These are phyloP conservation scores for Apis dorsata DNA, from an alignment of 1,140 invertebrate genomes.

Conservation along the genomic window DNA sequence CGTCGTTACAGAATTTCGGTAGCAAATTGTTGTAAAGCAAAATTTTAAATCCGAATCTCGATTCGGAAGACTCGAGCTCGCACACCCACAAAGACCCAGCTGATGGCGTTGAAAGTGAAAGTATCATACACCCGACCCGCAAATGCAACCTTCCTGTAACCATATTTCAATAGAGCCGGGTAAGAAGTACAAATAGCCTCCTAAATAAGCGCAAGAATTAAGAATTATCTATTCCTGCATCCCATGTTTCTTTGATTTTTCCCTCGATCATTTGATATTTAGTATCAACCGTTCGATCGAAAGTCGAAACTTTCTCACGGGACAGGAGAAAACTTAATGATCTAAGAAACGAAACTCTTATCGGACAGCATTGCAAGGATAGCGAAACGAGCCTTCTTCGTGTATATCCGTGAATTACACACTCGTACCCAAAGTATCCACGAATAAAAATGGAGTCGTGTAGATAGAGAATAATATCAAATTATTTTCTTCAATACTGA, in stretches of 20 bases:
- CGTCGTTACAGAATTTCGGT: background rate
- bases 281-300: slow-evolving; percentile 33
- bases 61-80: background rate
- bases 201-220: background rate
- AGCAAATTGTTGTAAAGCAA: background rate
- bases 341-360: slow-evolving; percentile 30
- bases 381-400: slow-evolving; percentile 46
- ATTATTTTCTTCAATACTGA: no score
- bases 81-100: background rate
- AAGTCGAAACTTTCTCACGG: slow-evolving; percentile 60
- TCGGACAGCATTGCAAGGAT: slow-evolving; percentile 35
- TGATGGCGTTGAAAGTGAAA: slow-evolving; percentile 3
- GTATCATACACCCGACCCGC: background rate
- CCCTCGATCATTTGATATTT: background rate
- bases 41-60: slow-evolving; percentile 1
- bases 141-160: background rate
- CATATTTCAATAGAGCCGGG: background rate
- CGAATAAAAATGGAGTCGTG: no score
- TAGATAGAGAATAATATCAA: no score
- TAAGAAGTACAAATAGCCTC: background rate
- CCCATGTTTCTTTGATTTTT: background rate
- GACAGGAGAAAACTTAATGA: slow-evolving; percentile 45
- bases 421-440: no score
- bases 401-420: background rate
- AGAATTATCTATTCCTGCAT: background rate